phyloP scores from a whole-genome alignment of 2,888 invertebrate species.

The Mycogona germanica region DNA sequence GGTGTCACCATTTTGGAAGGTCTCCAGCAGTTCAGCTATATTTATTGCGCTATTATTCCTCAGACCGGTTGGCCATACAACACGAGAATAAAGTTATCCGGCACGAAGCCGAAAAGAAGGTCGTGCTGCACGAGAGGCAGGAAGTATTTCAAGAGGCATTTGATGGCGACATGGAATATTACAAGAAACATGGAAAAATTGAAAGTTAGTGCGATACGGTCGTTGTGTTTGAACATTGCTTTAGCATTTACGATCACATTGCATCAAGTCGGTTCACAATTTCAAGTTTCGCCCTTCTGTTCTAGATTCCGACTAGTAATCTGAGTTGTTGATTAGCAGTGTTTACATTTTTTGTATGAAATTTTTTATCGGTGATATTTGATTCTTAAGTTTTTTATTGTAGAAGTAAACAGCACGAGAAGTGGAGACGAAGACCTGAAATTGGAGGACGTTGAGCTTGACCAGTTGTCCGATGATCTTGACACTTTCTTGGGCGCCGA shows the following conservation, averaged over 20 bases:
- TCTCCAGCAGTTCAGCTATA: neutral
- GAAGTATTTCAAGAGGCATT: constrained; percentile 57
- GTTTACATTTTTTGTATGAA: no score
- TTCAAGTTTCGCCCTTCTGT: no score
- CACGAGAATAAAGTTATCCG: constrained; percentile 45
- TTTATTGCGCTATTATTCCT: constrained; percentile 24
- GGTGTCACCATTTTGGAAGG: neutral
- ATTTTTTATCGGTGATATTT: no score
- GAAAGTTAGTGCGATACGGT: no score
- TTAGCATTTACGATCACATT: no score
- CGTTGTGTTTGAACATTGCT: no score
- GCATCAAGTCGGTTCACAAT: no score
- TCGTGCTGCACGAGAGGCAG: constrained; percentile 49
- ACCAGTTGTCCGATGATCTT: constrained; percentile 45
- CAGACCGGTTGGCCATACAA: constrained; percentile 43
- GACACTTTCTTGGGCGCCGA: constrained; percentile 44
- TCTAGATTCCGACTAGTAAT: no score
- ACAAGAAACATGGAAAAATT: constrained; percentile 24
- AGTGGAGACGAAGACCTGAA: neutral
- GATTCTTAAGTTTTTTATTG: neutral
- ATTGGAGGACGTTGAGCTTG: constrained; percentile 51
- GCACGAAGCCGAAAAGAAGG: constrained; percentile 43
- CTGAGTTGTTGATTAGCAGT: no score
- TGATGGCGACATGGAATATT: constrained; percentile 44
- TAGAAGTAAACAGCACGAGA: neutral